Percentiles rank a stretch among this genome's conserved stretches.
Conservation (phyloP, 2,888 invertebrate genomes). For the Clanis bilineata region DNA sequence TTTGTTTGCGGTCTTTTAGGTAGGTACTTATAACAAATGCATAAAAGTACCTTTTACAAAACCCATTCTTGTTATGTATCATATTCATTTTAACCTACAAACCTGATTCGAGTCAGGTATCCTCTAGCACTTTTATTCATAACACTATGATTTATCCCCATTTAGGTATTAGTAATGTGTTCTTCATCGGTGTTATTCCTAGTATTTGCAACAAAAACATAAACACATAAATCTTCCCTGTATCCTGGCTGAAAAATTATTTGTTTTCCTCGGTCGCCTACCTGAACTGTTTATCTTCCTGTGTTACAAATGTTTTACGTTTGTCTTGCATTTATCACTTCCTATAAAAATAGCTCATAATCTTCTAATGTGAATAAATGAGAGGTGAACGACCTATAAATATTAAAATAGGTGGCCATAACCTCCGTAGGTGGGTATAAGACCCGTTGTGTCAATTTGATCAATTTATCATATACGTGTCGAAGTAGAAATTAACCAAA, state of each 20-base stretch:
- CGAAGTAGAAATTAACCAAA: constrained; percentile 1
- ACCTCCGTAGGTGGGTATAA: constrained; percentile 9
- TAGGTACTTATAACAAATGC: no score
- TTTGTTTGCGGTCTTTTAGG: no score
- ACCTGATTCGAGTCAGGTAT: background rate
- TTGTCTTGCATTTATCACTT: constrained; percentile 7
- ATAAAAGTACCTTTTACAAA: background rate
- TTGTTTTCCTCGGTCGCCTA: constrained; percentile 1
- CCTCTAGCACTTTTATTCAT: background rate
- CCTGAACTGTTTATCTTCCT: background rate
- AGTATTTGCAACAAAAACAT: background rate
- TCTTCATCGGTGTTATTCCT: background rate
- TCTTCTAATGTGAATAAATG: constrained; percentile 27
- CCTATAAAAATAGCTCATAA: constrained; percentile 1
- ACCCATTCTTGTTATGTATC: background rate
- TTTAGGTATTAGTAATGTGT: background rate
- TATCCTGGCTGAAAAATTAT: background rate
- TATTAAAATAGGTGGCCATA: constrained; percentile 36
- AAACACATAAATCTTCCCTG: background rate
- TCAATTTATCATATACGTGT: constrained; percentile 22
- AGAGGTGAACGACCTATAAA: constrained; percentile 41
- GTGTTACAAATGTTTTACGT: background rate
- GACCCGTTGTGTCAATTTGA: constrained; percentile 36
- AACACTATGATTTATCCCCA: background rate
- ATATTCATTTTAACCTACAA: background rate